Evolutionary conservation across 2,888 invertebrate species (phyloP), one percentile per base, ranked within the genome.

Genomic region (Agrilus mali): DNA sequence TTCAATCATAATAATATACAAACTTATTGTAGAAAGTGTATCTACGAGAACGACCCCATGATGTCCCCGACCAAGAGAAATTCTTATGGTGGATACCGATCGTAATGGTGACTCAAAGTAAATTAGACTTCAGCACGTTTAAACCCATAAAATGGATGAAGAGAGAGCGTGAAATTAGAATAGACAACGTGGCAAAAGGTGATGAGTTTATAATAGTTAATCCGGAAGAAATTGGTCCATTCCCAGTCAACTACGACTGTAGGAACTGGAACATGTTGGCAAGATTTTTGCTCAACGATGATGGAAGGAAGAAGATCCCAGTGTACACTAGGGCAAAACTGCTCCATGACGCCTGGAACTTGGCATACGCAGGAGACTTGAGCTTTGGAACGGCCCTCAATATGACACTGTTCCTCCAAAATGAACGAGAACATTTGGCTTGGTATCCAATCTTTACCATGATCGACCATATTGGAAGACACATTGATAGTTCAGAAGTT

Each of bases 381-480:
- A 78, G 79, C 49, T 85, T 86, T 55, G 78, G 75, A 0, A 78
- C 79, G 0, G 86, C 87, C 0, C 71, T 88, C 16, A 80, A 86
- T 54, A 83, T 87, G 82, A 86, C 86, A 0, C 64, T 83, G 33
- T 85, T 86, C 55, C 65, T 87, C 59, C 78, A 75, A 55, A 69
- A 77, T 38, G 87, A 87, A 62, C 72, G 80, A 22, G 76, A 83
- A 48, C 82, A 83, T 51, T 65, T 85, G 1, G 86, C 86, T 0
- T 88, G 87, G 87, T 82, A 84, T 59, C 84, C 86, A 0, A 78
- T 86, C 7, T 87, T 87, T 56, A 85, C 85, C 2, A 81, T 86
- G 71, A 80, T 87, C 38, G 86, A 87, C 60, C 86, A 86, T 54
- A 74, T 87, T 42, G 82, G 85, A 27, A 71, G 80, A 47, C 82